phyloP scores from a whole-genome alignment of 2,113 vertebrate species.

The Actenoides lindsayi region DNA sequence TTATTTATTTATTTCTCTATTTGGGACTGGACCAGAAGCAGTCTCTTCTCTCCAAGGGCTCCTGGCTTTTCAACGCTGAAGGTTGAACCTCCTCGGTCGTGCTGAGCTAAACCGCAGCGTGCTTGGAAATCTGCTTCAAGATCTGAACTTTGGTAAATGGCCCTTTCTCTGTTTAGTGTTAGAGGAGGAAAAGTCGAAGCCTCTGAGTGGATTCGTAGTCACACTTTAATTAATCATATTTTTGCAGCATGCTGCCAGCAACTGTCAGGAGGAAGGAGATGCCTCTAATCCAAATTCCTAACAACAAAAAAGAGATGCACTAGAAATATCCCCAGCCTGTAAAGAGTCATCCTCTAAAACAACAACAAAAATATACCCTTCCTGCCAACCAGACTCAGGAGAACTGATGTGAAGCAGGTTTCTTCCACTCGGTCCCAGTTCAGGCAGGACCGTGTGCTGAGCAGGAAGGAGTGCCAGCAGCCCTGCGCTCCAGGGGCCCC shows the following conservation, averaged over 20 bases:
- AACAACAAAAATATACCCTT: background rate
- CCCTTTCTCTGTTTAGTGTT: background rate
- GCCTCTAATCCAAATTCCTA: slow-evolving; percentile 43
- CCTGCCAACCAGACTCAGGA: background rate
- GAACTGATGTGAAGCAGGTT: background rate
- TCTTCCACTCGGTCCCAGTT: background rate
- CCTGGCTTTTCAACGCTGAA: background rate
- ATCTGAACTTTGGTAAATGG: slow-evolving; percentile 8
- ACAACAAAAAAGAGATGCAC: background rate
- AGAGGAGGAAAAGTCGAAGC: slow-evolving; percentile 1
- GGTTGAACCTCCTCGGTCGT: background rate
- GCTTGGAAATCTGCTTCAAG: background rate
- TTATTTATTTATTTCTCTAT: background rate
- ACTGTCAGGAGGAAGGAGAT: slow-evolving; percentile 23
- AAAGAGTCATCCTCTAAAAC: background rate
- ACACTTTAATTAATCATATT: slow-evolving; percentile 59
- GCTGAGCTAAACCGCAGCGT: background rate
- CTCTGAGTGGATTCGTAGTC: slow-evolving; percentile 42
- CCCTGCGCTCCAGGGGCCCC: rapidly evolving
- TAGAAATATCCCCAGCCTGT: background rate
- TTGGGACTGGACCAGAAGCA: background rate
- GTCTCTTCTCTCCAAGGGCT: background rate
- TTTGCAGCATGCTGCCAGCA: slow-evolving; percentile 33
- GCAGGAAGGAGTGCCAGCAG: background rate
- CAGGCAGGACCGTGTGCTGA: rapidly evolving